Evolutionary conservation across 2,113 vertebrate genomes (phyloP), one percentile per base, ranked within the genome.

Genomic region (Oxygymnocypris stewartii): DNA sequence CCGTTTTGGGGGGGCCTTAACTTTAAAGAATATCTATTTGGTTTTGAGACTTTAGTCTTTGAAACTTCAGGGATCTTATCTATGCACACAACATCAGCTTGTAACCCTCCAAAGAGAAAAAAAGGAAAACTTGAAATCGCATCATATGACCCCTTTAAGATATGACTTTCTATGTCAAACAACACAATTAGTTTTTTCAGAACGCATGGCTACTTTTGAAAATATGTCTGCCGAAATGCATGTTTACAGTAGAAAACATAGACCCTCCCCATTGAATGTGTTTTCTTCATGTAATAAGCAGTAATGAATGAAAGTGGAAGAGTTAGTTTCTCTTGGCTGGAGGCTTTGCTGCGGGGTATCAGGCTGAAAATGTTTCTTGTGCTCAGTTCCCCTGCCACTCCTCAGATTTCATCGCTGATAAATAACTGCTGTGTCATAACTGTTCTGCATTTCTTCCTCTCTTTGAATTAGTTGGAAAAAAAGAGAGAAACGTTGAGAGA

Each of bases 311-410:
- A 47, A 51, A 20, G 75, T 31, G 44, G 69, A 20, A 54, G 25
- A 31, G n/a, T 76, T 76, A 14, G 40, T 78, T 78, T 35, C 28
- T 35, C 76, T 31, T 35, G 28, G 49, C 76, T 11, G 28, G 76
- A 78, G 28, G 49, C 76, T 78, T 78, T 23, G 76, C 76, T 78
- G 4, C 76, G 2, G 76, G 76, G 47, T 47, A 78, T 54, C 75
- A 78, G 47, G 3, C 6, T 51, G 49, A 78, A 35, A 78, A 78
- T 78, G 28, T 78, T 78, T 28, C 49, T 54, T 54, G 14, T 78
- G 7, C 75, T 75, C 73, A 7, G 25, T 78, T 78, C 47, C 54
- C 44, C 75, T 78, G 76, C 76, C 49, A 78, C 54, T 78, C 16
- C 76, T 78, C 76, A 54, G 44, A 54, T 78, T 78, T 78, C 76